A percentile compares a stretch with the other conserved stretches of the same genome.
Conservation (phyloP, 2,113 vertebrate genomes). For the Oxyura jamaicensis region DNA sequence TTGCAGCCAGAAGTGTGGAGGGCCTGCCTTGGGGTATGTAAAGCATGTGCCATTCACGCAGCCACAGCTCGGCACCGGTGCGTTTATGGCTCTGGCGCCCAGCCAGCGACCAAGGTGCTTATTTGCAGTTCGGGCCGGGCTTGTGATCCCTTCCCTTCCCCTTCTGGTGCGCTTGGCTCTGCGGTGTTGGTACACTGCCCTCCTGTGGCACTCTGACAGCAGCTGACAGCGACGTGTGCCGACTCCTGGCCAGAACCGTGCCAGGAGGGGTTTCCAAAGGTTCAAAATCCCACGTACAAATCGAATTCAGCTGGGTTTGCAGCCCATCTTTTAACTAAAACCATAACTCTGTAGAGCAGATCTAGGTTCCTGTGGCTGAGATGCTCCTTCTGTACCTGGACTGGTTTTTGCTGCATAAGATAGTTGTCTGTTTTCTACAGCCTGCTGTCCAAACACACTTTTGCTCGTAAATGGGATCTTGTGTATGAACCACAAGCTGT, state of each 20-base stretch:
- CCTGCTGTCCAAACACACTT: neutral
- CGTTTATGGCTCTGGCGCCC: neutral
- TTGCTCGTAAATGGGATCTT: neutral
- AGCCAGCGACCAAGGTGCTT: neutral
- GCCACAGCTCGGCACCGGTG: rapidly evolving
- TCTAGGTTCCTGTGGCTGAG: neutral
- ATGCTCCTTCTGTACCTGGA: neutral
- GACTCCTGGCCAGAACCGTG: neutral
- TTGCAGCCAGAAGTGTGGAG: neutral
- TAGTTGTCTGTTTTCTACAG: neutral
- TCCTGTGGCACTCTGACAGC: neutral
- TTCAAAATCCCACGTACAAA: neutral
- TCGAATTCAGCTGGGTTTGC: neutral
- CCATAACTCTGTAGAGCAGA: neutral
- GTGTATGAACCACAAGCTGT: neutral
- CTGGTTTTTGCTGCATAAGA: rapidly evolving
- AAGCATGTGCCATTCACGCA: neutral
- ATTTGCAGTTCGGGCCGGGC: neutral
- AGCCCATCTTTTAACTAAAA: neutral
- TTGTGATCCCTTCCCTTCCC: neutral
- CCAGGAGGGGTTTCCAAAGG: neutral
- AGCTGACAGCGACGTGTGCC: rapidly evolving
- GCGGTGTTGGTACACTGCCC: neutral
- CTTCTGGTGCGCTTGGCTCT: neutral
- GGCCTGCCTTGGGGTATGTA: neutral